Conservation (phyloP, 2,888 invertebrate genomes). For the Melinopterus prodromus region DNA sequence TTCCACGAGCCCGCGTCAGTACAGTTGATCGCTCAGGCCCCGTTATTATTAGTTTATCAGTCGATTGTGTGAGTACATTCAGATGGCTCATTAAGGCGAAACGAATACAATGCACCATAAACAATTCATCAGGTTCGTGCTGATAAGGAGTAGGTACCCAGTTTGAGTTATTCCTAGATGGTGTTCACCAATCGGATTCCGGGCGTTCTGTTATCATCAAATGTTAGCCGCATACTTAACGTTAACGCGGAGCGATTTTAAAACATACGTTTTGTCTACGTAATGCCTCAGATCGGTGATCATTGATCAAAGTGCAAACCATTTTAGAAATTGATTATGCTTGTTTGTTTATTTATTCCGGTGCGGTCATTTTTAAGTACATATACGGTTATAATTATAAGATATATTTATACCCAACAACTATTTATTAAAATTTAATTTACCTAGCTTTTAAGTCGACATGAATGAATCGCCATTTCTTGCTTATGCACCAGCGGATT, state of each 20-base stretch:
- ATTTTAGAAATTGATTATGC: neutral
- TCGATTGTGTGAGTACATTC: slow-evolving; percentile 16
- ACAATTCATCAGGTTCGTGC: neutral
- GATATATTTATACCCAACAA: too few species aligned
- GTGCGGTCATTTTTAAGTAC: neutral
- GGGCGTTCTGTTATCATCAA: neutral
- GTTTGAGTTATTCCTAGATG: neutral
- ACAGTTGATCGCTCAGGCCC: neutral
- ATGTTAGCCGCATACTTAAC: neutral
- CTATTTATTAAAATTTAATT: too few species aligned
- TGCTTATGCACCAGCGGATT: too few species aligned
- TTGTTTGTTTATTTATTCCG: neutral
- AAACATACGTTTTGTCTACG: neutral
- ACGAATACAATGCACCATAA: slow-evolving; percentile 12
- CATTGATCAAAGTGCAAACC: neutral
- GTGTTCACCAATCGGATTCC: neutral
- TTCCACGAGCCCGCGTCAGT: neutral
- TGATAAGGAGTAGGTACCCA: neutral
- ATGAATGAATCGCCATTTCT: too few species aligned
- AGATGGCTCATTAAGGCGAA: slow-evolving; percentile 11
- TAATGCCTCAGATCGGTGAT: neutral
- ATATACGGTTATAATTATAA: too few species aligned
- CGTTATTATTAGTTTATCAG: neutral
- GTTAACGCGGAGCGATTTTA: neutral
- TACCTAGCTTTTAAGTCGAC: too few species aligned